Conservation (phyloP, 1,140 invertebrate genomes). For the Phthorimaea operculella region DNA sequence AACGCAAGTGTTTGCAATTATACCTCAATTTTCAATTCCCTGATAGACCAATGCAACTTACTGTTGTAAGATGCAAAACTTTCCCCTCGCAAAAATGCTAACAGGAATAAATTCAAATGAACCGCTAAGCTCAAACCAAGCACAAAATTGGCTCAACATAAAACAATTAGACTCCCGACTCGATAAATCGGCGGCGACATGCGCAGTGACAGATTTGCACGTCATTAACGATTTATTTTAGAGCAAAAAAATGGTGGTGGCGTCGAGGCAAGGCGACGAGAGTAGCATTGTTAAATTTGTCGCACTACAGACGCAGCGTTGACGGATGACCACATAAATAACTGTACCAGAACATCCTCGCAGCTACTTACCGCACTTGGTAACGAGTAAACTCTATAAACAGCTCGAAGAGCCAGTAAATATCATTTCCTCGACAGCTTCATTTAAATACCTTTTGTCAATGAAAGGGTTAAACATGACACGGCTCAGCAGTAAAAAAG, state of each 20-base stretch:
- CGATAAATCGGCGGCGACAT: constrained; percentile 39
- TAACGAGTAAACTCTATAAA: no score
- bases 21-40: no score
- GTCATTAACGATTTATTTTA: constrained; percentile 43
- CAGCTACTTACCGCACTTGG: neutral
- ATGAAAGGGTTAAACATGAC: constrained; percentile 64
- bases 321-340: constrained; percentile 53
- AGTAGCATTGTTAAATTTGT: constrained; percentile 59
- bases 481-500: constrained; percentile 56
- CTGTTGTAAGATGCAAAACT: no score
- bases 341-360: constrained; percentile 27
- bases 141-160: constrained; percentile 23
- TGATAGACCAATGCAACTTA: no score
- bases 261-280: constrained; percentile 17
- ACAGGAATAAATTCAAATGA: neutral
- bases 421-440: constrained; percentile 61
- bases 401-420: constrained; percentile 37
- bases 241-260: neutral
- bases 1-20: no score
- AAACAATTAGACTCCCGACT: constrained; percentile 27
- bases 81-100: no score
- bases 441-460: constrained; percentile 69
- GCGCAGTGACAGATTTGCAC: constrained; percentile 48
- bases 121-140: constrained; percentile 11
- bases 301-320: constrained; percentile 30